Percentiles rank a stretch among this genome's conserved stretches.
Evolutionary conservation across 64 coral and sea anemone genomes (phyloP).

Genomic region (Stylophora pistillata): DNA sequence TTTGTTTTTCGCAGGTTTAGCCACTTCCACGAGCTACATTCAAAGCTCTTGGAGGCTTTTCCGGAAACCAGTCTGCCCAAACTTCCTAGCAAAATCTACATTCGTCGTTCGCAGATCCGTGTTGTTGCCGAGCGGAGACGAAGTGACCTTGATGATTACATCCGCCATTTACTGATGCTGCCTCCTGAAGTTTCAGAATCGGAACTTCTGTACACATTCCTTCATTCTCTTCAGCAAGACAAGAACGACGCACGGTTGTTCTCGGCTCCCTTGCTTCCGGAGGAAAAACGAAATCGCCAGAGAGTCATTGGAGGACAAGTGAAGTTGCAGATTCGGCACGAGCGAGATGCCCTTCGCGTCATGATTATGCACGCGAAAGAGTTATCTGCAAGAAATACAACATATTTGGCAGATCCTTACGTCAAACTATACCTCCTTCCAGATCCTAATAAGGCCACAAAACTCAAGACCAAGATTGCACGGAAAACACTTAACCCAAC

Average conservation of each 20-base stretch:
- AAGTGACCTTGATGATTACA: constrained; percentile 80
- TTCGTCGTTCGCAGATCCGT: constrained; percentile 94
- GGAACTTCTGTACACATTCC: constrained; percentile 89
- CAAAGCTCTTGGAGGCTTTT: constrained; percentile 74
- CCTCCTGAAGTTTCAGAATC: constrained; percentile 71
- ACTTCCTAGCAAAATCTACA: constrained; percentile 89
- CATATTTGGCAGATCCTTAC: constrained; percentile 83
- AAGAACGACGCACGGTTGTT: constrained; percentile 68
- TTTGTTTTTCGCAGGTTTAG: constrained; percentile 96
- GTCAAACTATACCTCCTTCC: constrained; percentile 94
- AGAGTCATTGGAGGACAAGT: constrained; percentile 61
- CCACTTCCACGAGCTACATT: constrained; percentile 91
- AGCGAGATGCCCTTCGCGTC: constrained; percentile 57
- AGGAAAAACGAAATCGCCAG: constrained; percentile 78
- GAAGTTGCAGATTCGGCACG: constrained; percentile 78
- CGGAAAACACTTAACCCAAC: constrained; percentile 84
- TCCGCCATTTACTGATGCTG: constrained; percentile 79
- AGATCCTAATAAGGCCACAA: constrained; percentile 86
- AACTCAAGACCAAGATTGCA: constrained; percentile 93
- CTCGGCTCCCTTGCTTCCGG: constrained; percentile 80
- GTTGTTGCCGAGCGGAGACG: constrained; percentile 87
- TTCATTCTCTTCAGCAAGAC: constrained; percentile 72
- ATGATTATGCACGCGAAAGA: constrained; percentile 98
- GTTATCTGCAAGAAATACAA: constrained; percentile 70
- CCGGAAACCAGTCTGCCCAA: constrained; percentile 79